Evolutionary conservation across 2,113 vertebrate genomes (phyloP), one percentile per base, ranked within the genome.

Genomic region (Electrona antarctica): DNA sequence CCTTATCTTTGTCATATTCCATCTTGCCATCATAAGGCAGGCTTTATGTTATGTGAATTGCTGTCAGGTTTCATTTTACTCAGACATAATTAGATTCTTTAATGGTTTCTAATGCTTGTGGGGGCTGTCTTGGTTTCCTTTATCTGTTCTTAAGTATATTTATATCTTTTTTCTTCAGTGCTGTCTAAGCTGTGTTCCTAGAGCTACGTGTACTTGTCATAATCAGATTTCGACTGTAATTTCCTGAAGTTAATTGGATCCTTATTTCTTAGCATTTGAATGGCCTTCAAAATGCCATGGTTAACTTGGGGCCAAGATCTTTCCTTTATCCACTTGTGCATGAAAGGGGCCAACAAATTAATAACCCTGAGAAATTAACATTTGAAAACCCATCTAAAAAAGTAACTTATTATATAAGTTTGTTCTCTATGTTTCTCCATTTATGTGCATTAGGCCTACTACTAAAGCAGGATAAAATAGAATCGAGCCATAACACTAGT

Each of bases 331-430:
- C 49, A 50, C 8, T 10, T 11, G 8, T 8, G 49, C 49, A 10
- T 54, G 11, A 54, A 13, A 54, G 64, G 65, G 33, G 62, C 71
- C 69, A 62, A 67, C 55, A 57, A 69, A 82, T 78, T 71, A 78
- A 41, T 14, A 61, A 45, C 65, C 69, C 60, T 45, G 69, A 65
- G 73, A 68, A 77, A 82, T 85, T 62, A 79, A 79, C 65, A 83
- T 75, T 83, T 78, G 67, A 72, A 68, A 74, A 67, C 59, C 45
- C 58, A 60, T 60, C 58, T 6, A 60, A 29, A 41, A 2, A 60
- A 41, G 33, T 41, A 41, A 41, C 33, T 41, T 33, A 4, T 4
- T 2, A 4, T 33, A 2, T 2, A 2, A 60, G 12, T 9, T 21
- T 12, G 11, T 8, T 29, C 11, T 41, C 29, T 60, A 41, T 8